phyloP scores from a whole-genome alignment of 2,888 invertebrate genomes.

The Campaea margaritaria region DNA sequence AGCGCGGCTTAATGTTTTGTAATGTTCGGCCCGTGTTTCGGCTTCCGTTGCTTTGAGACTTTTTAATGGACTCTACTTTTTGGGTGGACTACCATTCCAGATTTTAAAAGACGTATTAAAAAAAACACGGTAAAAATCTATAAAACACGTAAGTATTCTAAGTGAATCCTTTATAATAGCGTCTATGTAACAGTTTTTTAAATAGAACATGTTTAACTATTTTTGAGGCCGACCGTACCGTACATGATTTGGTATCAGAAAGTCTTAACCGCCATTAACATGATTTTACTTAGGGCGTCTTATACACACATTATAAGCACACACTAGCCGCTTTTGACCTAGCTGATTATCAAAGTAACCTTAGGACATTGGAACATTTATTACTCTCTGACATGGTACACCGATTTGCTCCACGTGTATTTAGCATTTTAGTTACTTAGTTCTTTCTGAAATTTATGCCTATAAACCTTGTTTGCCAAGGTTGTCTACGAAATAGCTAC shows the following conservation, averaged over 20 bases:
- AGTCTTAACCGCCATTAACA: background rate
- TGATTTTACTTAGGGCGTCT: background rate
- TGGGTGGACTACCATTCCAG: too few relatives aligned
- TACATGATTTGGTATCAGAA: too few relatives aligned
- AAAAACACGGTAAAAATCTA: too few relatives aligned
- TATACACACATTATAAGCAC: too few relatives aligned
- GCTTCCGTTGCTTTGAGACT: conserved; percentile 16
- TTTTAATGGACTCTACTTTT: background rate
- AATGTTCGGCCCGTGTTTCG: conserved; percentile 19
- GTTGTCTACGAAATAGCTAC: background rate
- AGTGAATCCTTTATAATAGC: too few relatives aligned
- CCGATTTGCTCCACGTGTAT: background rate
- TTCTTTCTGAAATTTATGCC: background rate
- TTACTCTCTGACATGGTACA: background rate
- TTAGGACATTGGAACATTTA: background rate
- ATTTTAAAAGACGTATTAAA: too few relatives aligned
- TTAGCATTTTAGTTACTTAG: background rate
- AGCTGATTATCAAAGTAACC: background rate
- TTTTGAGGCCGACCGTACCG: too few relatives aligned
- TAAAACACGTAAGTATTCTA: too few relatives aligned
- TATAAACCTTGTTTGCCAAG: background rate
- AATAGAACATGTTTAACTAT: too few relatives aligned
- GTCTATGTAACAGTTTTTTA: too few relatives aligned
- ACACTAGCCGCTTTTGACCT: background rate
- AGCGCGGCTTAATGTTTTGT: conserved; percentile 22